Percentiles rank a stretch among this genome's conserved stretches.
These are phyloP conservation scores for Melanitta fusca DNA, from an alignment of 2,797 vertebrate genomes.

Conservation along the genomic window DNA sequence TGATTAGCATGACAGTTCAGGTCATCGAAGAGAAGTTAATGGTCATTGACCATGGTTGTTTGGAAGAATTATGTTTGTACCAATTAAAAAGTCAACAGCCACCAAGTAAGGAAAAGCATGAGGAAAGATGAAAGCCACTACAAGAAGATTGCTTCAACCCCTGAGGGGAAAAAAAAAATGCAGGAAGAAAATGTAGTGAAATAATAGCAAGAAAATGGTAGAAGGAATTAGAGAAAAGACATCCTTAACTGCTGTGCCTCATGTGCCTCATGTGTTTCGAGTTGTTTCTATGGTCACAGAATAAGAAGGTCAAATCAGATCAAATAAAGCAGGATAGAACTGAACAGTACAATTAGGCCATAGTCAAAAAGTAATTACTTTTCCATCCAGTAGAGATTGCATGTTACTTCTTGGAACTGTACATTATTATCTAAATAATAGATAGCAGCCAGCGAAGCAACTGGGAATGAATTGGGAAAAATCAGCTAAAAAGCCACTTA, in stretches of 20 bases:
- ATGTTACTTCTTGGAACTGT: constrained; percentile 5
- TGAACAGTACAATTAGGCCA: constrained; percentile 67
- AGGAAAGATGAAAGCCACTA: neutral
- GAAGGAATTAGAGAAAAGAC: constrained; percentile 19
- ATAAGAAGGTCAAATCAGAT: constrained; percentile 70
- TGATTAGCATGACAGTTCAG: neutral
- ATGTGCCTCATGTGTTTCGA: constrained; percentile 28
- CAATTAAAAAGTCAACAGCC: neutral
- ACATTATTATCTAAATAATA: constrained; percentile 49
- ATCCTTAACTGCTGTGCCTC: constrained; percentile 35
- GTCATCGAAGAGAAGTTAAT: neutral
- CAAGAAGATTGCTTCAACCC: neutral
- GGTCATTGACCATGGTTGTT: neutral
- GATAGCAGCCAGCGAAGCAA: neutral
- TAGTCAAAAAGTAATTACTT: constrained; percentile 64
- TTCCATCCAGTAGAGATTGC: neutral
- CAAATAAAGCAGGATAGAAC: constrained; percentile 55
- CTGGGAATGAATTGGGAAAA: neutral
- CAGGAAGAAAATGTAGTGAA: neutral
- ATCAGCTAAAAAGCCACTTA: constrained; percentile 3
- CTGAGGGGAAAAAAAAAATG: neutral
- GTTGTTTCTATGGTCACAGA: constrained; percentile 71
- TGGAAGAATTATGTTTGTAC: neutral
- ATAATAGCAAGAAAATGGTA: constrained; percentile 22
- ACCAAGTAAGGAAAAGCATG: neutral